These are phyloP conservation scores for Callopanchax toddi DNA, from an alignment of 2,113 vertebrate genomes.

Conservation along the genomic window DNA sequence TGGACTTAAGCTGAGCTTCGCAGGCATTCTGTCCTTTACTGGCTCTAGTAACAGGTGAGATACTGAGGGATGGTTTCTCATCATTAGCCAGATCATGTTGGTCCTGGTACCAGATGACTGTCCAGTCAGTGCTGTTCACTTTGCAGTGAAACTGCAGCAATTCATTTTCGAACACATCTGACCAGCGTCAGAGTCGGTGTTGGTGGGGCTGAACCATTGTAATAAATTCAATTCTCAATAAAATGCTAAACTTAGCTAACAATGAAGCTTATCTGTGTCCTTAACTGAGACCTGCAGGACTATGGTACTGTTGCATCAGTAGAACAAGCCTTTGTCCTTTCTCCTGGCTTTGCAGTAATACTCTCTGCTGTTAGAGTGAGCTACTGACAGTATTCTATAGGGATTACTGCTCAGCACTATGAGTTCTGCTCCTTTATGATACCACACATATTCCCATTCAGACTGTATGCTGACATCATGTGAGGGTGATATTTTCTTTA, in stretches of 20 bases:
- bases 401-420: not conserved
- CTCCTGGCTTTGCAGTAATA: slow-evolving; percentile 10
- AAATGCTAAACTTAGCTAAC: not conserved
- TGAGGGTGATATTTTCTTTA: slow-evolving; percentile 1
- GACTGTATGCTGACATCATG: not conserved
- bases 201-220: slow-evolving; percentile 52
- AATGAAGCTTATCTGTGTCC: not conserved
- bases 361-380: not conserved
- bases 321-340: not conserved
- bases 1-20: slow-evolving; percentile 1
- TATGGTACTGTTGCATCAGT: not conserved
- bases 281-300: slow-evolving; percentile 8
- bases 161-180: slow-evolving; percentile 52
- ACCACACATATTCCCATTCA: slow-evolving; percentile 17
- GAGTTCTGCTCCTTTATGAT: not conserved
- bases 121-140: slow-evolving; percentile 10
- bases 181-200: slow-evolving; percentile 28
- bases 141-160: slow-evolving; percentile 8
- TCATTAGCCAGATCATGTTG: rapidly evolving
- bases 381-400: not conserved
- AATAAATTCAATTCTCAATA: not conserved
- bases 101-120: slow-evolving; percentile 33
- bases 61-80: not conserved
- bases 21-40: slow-evolving; percentile 38
- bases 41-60: rapidly evolving